Evolutionary conservation across 2,888 invertebrate genomes (phyloP).

Genomic region (Drosophila percnosoma): DNA sequence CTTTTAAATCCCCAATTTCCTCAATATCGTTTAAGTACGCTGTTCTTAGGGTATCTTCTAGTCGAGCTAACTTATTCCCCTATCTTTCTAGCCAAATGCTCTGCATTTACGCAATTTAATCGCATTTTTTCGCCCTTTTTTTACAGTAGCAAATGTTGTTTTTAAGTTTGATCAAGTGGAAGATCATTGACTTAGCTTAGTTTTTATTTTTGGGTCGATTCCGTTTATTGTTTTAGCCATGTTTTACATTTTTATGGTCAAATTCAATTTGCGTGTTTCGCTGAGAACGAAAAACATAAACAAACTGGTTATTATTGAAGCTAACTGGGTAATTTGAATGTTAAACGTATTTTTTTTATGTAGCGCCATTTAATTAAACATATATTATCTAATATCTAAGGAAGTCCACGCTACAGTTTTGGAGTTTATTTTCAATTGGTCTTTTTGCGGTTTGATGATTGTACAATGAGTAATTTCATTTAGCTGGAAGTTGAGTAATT

Average conservation of each 20-base stretch:
- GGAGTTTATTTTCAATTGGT: neutral
- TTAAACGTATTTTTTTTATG: neutral
- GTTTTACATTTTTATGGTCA: conserved; percentile 2
- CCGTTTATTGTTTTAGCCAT: neutral
- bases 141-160: neutral
- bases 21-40: neutral
- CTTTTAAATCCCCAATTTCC: neutral
- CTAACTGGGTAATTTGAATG: neutral
- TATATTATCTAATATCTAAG: conserved; percentile 4
- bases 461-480: neutral
- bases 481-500: neutral
- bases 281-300: neutral
- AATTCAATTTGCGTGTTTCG: neutral
- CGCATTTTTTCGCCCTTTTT: too few species aligned
- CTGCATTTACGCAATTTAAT: neutral
- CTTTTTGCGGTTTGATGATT: neutral
- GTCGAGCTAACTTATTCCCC: neutral
- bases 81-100: neutral
- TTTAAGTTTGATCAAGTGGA: conserved; percentile 4
- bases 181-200: conserved; percentile 23
- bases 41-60: neutral
- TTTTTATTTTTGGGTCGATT: neutral
- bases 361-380: conserved; percentile 2
- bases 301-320: conserved; percentile 7
- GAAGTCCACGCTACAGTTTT: neutral